Evolutionary conservation across 2,797 vertebrate genomes (phyloP).

Genomic region (Cryptoblepharus egeriae): DNA sequence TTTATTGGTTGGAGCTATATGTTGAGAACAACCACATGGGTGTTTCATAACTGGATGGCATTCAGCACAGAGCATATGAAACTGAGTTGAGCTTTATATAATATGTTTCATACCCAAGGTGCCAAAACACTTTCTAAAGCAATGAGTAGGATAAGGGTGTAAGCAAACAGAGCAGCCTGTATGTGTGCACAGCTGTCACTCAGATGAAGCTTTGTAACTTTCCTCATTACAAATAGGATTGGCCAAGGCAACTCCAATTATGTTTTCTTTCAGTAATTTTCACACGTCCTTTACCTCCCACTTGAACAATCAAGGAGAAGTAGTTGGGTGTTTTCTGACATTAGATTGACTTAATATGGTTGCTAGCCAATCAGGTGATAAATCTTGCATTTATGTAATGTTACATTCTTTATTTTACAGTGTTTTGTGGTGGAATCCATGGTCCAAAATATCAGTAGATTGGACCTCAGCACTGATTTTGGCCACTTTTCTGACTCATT

Average conservation of each 20-base stretch:
- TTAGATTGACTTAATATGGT: neutral
- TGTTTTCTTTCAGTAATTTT: neutral
- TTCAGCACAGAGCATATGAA: slow-evolving; percentile 10
- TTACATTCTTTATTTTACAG: neutral
- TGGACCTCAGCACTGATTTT: neutral
- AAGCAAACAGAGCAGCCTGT: slow-evolving; percentile 11
- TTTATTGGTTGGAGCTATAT: slow-evolving; percentile 6
- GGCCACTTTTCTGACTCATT: neutral
- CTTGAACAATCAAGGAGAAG: neutral
- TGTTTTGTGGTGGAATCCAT: neutral
- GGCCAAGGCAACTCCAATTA: slow-evolving; percentile 1
- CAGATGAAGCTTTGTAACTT: slow-evolving; percentile 3
- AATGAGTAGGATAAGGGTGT: slow-evolving; percentile 26
- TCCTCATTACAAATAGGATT: slow-evolving; percentile 8
- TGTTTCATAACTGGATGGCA: slow-evolving; percentile 28
- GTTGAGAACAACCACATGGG: slow-evolving; percentile 8
- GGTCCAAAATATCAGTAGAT: neutral
- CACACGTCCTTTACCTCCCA: neutral
- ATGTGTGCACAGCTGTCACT: slow-evolving; percentile 9
- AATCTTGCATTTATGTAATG: slow-evolving; percentile 1
- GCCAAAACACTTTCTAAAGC: slow-evolving; percentile 28
- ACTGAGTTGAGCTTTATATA: slow-evolving; percentile 33
- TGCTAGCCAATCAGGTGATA: neutral
- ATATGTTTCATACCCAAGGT: slow-evolving; percentile 9
- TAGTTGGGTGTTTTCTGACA: neutral